phyloP scores from a whole-genome alignment of 2,797 vertebrate genomes.

The Myotis myotis region DNA sequence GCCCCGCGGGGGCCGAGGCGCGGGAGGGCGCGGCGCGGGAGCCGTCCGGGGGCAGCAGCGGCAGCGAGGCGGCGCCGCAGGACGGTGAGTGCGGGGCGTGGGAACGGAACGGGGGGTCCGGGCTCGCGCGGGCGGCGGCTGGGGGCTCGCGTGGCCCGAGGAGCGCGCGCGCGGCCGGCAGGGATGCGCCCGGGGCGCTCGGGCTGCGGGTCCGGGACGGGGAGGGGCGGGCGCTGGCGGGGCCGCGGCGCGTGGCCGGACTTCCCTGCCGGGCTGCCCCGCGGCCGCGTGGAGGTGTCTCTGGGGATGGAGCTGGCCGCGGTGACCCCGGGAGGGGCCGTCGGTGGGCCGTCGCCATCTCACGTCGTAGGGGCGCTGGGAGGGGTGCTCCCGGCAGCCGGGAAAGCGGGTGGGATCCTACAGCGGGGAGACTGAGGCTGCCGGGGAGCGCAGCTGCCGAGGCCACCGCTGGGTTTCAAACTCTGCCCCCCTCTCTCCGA shows the following conservation, averaged over 20 bases:
- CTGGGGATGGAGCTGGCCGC: background rate
- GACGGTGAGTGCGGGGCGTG: slow-evolving; percentile 83
- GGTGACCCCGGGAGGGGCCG: background rate
- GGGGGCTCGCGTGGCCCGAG: too few species aligned
- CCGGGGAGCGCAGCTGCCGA: too few species aligned
- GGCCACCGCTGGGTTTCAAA: background rate
- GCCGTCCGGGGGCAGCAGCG: slow-evolving; percentile 86
- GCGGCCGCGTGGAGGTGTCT: background rate
- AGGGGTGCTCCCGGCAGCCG: background rate
- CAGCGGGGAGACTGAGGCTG: slow-evolving; percentile 17
- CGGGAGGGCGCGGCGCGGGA: slow-evolving; percentile 79
- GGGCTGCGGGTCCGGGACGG: background rate
- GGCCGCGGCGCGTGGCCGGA: background rate
- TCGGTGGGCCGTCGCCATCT: background rate
- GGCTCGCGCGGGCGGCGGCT: background rate
- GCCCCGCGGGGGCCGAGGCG: slow-evolving; percentile 70
- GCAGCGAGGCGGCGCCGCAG: slow-evolving; percentile 86
- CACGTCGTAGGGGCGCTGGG: rapidly evolving
- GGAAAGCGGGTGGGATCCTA: background rate
- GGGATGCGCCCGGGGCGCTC: background rate
- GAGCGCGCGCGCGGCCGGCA: background rate
- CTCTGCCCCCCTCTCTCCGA: rapidly evolving
- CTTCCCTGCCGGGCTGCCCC: background rate
- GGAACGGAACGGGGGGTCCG: background rate
- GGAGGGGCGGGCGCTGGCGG: background rate